Evolutionary conservation across 2,113 vertebrate species (phyloP).

Genomic region (Neolamprologus variostigma): DNA sequence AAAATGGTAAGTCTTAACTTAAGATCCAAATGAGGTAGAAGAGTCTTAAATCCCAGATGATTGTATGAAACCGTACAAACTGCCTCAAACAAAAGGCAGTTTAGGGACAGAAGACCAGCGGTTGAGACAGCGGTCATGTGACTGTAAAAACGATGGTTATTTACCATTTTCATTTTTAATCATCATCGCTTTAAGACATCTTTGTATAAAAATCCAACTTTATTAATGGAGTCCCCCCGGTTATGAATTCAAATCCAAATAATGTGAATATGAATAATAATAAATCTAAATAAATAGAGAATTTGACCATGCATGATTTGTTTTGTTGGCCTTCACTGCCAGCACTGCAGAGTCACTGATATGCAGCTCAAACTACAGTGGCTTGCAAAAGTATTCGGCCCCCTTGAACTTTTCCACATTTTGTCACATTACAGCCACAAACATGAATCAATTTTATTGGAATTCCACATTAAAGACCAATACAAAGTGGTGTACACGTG

Average conservation of each 20-base stretch:
- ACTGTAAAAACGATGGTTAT: fast-evolving
- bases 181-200: not conserved
- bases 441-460: not conserved
- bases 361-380: not conserved
- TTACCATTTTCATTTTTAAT: not conserved
- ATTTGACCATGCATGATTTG: not conserved
- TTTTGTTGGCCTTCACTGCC: not conserved
- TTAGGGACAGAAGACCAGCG: not conserved
- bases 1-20: not conserved
- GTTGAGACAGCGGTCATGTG: not conserved
- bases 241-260: not conserved
- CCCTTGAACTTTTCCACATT: not conserved
- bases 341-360: not conserved
- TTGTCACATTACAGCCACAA: not conserved
- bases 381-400: fast-evolving
- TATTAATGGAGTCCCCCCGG: not conserved
- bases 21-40: not conserved
- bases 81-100: not conserved
- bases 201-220: not conserved
- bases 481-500: fast-evolving
- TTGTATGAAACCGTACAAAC: not conserved
- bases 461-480: not conserved
- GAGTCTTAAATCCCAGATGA: not conserved
- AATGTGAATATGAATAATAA: not conserved
- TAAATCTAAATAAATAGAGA: not conserved